Percentiles rank a stretch among this genome's conserved stretches.
phyloP scores from a whole-genome alignment of 1,140 invertebrate genomes.

The Drosophila tani region DNA sequence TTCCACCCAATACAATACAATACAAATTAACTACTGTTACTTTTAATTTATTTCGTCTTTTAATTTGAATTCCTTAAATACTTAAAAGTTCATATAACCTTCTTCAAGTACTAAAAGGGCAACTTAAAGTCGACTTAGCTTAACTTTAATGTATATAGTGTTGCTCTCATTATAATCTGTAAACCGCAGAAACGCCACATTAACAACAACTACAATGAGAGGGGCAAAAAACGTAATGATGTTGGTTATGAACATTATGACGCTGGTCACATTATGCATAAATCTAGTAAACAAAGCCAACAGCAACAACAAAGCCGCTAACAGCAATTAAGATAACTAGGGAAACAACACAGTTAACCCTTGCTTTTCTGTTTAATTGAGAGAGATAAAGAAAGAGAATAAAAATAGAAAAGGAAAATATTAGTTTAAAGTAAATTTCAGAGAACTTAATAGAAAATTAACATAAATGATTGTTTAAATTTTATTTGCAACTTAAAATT shows the following conservation, averaged over 20 bases:
- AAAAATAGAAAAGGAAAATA: no score
- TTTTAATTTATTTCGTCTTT: no score
- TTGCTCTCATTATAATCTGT: slow-evolving; percentile 27
- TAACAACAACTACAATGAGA: slow-evolving; percentile 37
- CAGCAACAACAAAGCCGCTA: slow-evolving; percentile 9
- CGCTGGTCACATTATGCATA: slow-evolving; percentile 57
- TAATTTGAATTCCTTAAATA: background rate
- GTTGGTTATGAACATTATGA: slow-evolving; percentile 59
- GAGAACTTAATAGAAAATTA: no score
- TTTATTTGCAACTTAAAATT: no score
- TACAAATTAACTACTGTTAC: background rate
- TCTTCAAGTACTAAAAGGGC: background rate
- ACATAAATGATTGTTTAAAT: no score
- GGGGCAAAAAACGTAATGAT: slow-evolving; percentile 36
- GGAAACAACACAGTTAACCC: background rate
- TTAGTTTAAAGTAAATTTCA: no score
- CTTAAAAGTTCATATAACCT: background rate
- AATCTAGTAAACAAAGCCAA: slow-evolving; percentile 25
- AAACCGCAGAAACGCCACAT: slow-evolving; percentile 41
- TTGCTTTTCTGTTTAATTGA: no score
- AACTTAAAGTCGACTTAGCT: background rate
- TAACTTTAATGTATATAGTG: background rate
- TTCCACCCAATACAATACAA: no score
- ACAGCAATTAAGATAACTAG: slow-evolving; percentile 38
- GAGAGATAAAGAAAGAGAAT: no score